Base-by-base conservation (phyloP, 2,797 vertebrate species). In the Enteromius argenteus region DNA sequence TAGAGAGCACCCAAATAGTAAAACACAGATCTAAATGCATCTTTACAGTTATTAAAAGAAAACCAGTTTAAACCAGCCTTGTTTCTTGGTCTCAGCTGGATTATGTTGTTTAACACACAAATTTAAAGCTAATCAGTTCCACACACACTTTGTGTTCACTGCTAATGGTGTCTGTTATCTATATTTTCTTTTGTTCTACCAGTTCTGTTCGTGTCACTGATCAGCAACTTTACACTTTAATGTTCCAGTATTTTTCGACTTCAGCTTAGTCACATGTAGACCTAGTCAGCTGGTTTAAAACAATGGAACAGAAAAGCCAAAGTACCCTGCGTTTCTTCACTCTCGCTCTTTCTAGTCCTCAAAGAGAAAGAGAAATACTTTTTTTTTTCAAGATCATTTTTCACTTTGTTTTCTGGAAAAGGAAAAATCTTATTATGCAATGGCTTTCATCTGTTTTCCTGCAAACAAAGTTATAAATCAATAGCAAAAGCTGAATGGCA, bases 201-300 rank as follows among this genome's bases (percentile, higher is more conserved):
- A 75, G 49, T 37, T 1, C 32, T 19, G 15, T 30, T 27, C 1
- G 44, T 53, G 19, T 44, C 39, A 42, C 66, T 67, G 56, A 72
- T 76, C 44, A 80, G 64, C 39, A 62, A 64, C 72, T 44, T 76
- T 35, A 75, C 74, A 79, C 49, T 77, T 35, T 58, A 78, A 85
- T 68, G 44, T 80, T 37, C 21, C 72, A 60, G 21, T 72, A 37
- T 56, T 68, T 23, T 51, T 46, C 64, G 74, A 49, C 46, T 68
- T 83, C 88, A 89, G 68, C 83, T 81, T 32, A 6, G 62, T 86
- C 88, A 88, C 83, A 83, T 87, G 83, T 81, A 39, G 32, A 35
- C 66, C 51, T 30, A 82, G 74, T 85, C 85, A 82, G 84, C 79
- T 82, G 86, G 51, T 58, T 62, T 39, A 15, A 60, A 87, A 74